Evolutionary conservation across 2,888 invertebrate genomes (phyloP).

Genomic region (Drosophila paranaensis): DNA sequence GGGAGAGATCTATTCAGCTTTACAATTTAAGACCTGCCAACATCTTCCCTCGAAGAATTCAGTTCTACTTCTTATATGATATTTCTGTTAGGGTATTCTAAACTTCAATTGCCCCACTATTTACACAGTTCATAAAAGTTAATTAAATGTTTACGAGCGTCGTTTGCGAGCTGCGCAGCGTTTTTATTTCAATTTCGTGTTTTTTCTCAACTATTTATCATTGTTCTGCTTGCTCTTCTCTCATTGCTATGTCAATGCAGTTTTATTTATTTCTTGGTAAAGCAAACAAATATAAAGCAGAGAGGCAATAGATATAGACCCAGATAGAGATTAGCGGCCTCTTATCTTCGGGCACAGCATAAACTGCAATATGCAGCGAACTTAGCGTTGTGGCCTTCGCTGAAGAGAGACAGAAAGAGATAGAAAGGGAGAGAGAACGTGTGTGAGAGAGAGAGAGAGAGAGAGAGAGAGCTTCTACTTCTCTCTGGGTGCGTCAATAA

Average conservation of each 20-base stretch:
- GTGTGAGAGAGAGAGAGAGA: background rate
- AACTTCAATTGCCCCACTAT: constrained; percentile 50
- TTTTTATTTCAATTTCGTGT: constrained; percentile 30
- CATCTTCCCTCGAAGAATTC: background rate
- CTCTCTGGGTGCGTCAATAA: background rate
- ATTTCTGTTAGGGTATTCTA: constrained; percentile 5
- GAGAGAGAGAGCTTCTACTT: constrained; percentile 1
- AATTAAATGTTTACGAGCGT: constrained; percentile 77
- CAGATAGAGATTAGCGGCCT: constrained; percentile 65
- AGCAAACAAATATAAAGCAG: constrained; percentile 56
- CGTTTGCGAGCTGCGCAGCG: constrained; percentile 48
- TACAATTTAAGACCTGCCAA: background rate
- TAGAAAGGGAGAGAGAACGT: background rate
- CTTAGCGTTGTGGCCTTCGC: constrained; percentile 33
- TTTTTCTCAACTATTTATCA: constrained; percentile 1
- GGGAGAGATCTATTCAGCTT: background rate
- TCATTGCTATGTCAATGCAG: constrained; percentile 40
- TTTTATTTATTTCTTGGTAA: constrained; percentile 71
- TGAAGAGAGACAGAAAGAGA: background rate
- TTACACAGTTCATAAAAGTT: constrained; percentile 75
- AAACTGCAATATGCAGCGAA: constrained; percentile 55
- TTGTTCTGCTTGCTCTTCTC: constrained; percentile 17
- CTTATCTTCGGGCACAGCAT: constrained; percentile 39
- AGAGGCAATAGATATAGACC: constrained; percentile 44
- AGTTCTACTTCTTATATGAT: background rate